Evolutionary conservation across 2,888 invertebrate species (phyloP).

Genomic region (Orthosia cruda): DNA sequence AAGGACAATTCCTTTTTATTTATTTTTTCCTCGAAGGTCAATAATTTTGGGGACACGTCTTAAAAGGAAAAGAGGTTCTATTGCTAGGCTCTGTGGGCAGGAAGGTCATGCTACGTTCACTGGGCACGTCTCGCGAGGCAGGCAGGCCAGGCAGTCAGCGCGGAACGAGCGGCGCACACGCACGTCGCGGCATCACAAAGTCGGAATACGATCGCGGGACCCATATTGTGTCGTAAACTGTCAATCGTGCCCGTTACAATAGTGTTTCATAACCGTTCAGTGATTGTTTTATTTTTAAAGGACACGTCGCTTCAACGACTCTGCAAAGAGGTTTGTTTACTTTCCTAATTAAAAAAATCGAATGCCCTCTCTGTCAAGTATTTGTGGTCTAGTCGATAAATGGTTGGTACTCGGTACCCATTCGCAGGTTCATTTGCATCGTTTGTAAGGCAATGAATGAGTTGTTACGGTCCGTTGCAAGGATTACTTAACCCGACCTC

Average conservation of each 20-base stretch:
- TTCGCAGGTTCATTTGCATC: conserved; percentile 84
- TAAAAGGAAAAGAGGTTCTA: conserved; percentile 85
- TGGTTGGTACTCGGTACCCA: conserved; percentile 70
- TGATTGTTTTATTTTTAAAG: conserved; percentile 85
- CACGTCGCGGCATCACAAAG: conserved; percentile 77
- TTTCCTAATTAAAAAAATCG: conserved; percentile 69
- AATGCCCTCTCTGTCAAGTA: conserved; percentile 70
- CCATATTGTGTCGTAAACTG: conserved; percentile 81
- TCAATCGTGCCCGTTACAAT: conserved; percentile 85
- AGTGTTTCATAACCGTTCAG: conserved; percentile 85
- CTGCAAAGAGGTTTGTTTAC: conserved; percentile 85
- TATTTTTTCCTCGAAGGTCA: conserved; percentile 65
- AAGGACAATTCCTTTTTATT: conserved; percentile 32
- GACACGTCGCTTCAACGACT: conserved; percentile 79
- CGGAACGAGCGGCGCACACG: conserved; percentile 87
- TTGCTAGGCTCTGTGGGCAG: conserved; percentile 87
- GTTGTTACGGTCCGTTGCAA: conserved; percentile 84
- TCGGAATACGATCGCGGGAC: conserved; percentile 81
- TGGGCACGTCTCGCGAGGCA: conserved; percentile 75
- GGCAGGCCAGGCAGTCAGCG: conserved; percentile 89
- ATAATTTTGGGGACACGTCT: conserved; percentile 75
- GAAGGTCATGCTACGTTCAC: conserved; percentile 90
- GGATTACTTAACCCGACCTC: conserved; percentile 86
- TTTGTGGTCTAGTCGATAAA: conserved; percentile 80
- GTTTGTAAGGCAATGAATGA: conserved; percentile 86